Conservation (phyloP, 2,797 vertebrate genomes). For the Danio kyathit region DNA sequence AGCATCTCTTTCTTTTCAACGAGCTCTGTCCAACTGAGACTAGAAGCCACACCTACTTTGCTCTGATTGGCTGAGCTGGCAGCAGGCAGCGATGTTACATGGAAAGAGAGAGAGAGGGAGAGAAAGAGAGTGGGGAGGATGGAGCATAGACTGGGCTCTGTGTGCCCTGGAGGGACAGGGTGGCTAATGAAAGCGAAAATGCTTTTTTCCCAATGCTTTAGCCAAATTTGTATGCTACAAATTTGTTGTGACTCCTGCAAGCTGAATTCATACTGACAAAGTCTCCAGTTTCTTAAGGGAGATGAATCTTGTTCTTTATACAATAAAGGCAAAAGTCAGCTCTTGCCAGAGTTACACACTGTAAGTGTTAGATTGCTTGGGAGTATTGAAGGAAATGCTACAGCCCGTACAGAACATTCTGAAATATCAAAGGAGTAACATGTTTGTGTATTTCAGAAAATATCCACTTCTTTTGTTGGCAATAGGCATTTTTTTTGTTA, state of each 20-base stretch:
- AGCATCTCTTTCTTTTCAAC: slow-evolving; percentile 72
- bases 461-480: no score
- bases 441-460: no score
- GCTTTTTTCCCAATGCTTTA: slow-evolving; percentile 63
- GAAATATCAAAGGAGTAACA: no score
- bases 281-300: slow-evolving; percentile 63
- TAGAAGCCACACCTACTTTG: slow-evolving; percentile 67
- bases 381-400: slow-evolving; percentile 6
- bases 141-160: slow-evolving; percentile 58
- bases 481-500: no score
- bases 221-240: slow-evolving; percentile 65
- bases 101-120: slow-evolving; percentile 20
- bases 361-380: slow-evolving; percentile 15
- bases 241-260: slow-evolving; percentile 70
- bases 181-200: slow-evolving; percentile 75
- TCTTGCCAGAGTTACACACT: slow-evolving; percentile 45
- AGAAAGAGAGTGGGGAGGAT: slow-evolving; percentile 11
- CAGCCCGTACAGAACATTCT: background rate
- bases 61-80: slow-evolving; percentile 73
- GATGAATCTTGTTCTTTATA: slow-evolving; percentile 54
- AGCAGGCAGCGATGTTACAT: slow-evolving; percentile 52
- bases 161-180: slow-evolving; percentile 70
- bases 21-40: slow-evolving; percentile 66
- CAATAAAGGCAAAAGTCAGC: slow-evolving; percentile 54
- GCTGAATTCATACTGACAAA: slow-evolving; percentile 67